Conservation (phyloP, 2,888 invertebrate genomes). For the Conus canariensis region DNA sequence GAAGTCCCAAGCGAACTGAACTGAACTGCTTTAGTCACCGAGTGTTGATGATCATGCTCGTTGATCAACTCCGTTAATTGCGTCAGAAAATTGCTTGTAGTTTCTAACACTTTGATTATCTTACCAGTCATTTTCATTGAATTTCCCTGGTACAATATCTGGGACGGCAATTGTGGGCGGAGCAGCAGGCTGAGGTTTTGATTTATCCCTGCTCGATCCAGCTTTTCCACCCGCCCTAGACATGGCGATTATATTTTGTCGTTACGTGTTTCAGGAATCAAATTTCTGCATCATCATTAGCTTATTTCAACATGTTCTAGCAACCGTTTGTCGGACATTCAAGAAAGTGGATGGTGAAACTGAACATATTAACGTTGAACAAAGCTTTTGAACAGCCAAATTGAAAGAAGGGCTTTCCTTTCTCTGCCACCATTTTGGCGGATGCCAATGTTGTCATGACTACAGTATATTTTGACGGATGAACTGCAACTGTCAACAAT, state of each 20-base stretch:
- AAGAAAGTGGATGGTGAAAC: background rate
- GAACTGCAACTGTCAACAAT: background rate
- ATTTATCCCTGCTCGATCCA: conserved; percentile 68
- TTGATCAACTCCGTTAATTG: too few relatives aligned
- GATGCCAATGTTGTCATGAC: conserved; percentile 67
- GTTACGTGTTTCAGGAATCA: background rate
- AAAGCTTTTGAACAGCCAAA: background rate
- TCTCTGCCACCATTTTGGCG: conserved; percentile 53
- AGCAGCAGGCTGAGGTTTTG: conserved; percentile 55
- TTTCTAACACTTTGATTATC: conserved; percentile 15
- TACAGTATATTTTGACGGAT: background rate
- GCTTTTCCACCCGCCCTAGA: conserved; percentile 69
- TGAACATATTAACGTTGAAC: background rate
- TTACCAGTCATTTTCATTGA: conserved; percentile 78
- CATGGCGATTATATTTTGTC: conserved; percentile 53
- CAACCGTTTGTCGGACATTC: background rate
- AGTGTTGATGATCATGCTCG: too few relatives aligned
- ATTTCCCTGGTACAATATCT: conserved; percentile 78
- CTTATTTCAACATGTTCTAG: background rate
- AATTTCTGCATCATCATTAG: background rate
- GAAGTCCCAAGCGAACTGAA: too few relatives aligned
- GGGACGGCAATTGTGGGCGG: conserved; percentile 71
- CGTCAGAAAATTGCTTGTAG: too few relatives aligned
- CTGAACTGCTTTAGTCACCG: too few relatives aligned
- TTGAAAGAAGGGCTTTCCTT: background rate